Evolutionary conservation across 2,113 vertebrate genomes (phyloP).

Genomic region (Myrmecophaga tridactyla): DNA sequence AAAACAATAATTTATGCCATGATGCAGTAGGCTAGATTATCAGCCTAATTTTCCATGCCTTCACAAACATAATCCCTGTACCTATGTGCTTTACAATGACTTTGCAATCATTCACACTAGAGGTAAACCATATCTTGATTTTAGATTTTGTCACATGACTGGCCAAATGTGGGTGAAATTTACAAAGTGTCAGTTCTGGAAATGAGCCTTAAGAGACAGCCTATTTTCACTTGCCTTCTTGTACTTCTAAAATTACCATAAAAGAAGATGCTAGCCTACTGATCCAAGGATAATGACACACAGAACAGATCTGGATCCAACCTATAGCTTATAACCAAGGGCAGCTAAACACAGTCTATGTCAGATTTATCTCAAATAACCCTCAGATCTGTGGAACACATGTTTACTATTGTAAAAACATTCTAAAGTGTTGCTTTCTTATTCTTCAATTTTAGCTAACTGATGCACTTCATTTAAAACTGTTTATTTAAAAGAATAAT

Average conservation of each 20-base stretch:
- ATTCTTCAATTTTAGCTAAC: background rate
- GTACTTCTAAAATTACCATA: background rate
- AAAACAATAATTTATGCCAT: background rate
- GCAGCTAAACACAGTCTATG: background rate
- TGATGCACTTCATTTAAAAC: background rate
- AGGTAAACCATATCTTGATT: background rate
- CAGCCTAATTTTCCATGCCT: background rate
- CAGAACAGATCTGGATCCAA: background rate
- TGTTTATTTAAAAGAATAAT: background rate
- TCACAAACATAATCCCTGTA: background rate
- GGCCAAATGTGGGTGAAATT: background rate
- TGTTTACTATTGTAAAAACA: background rate
- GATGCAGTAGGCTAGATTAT: background rate
- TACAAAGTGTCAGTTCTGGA: background rate
- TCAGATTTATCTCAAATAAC: background rate
- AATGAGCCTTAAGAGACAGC: background rate
- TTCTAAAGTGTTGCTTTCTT: background rate
- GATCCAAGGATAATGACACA: background rate
- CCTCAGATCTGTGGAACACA: background rate
- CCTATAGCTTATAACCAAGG: background rate
- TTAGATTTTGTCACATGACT: background rate
- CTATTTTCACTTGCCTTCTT: background rate
- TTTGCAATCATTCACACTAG: background rate
- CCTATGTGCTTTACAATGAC: background rate
- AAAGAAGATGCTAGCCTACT: background rate